Percentiles rank a stretch among this genome's conserved stretches.
Evolutionary conservation across 2,113 vertebrate species (phyloP).

Genomic region (Tragelaphus imberbis): DNA sequence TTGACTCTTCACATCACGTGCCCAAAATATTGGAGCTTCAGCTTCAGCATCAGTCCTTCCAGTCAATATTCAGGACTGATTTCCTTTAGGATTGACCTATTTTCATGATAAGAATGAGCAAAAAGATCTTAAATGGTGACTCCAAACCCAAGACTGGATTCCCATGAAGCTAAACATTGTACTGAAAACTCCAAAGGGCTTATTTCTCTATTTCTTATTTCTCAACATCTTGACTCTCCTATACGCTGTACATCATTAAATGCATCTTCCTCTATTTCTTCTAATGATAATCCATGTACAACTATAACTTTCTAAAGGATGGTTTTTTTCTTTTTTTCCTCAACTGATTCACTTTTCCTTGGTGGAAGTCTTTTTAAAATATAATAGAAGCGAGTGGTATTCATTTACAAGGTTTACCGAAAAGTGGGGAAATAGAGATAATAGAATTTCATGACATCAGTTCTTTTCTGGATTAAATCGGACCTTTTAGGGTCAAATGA

Average conservation of each 20-base stretch:
- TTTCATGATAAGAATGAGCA: not conserved
- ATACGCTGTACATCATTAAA: not conserved
- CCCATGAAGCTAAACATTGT: not conserved
- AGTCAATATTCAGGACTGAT: not conserved
- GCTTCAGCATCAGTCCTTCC: not conserved
- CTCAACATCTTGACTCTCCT: not conserved
- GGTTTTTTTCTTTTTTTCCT: not conserved
- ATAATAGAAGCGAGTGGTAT: not conserved
- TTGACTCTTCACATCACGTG: not conserved
- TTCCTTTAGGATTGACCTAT: not conserved
- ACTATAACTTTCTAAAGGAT: not conserved
- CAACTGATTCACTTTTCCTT: not conserved
- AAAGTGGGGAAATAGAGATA: not conserved
- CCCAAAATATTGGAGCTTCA: not conserved
- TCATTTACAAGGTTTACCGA: not conserved
- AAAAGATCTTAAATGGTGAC: rapidly evolving
- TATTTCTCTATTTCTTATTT: not conserved
- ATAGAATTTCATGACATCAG: not conserved
- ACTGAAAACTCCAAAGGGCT: not conserved
- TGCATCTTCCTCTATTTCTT: not conserved
- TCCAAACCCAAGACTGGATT: not conserved
- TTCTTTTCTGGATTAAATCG: not conserved
- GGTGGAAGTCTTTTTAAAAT: not conserved
- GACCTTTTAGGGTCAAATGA: not conserved
- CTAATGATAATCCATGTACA: not conserved